Base-by-base conservation (phyloP, 2,888 invertebrate species). In the Schizaphis graminum region DNA sequence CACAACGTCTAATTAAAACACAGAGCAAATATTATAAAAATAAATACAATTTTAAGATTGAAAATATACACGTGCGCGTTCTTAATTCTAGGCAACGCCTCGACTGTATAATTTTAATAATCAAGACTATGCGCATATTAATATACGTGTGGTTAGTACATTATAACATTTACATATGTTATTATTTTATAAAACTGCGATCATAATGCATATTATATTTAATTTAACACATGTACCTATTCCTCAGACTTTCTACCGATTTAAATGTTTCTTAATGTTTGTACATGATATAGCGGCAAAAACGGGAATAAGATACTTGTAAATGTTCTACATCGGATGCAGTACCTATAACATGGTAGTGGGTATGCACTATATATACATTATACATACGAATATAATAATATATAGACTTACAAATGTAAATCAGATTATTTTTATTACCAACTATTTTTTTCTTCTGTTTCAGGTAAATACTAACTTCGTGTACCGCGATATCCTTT, bases 11-110 rank as follows among this genome's bases (percentile, higher is more conserved):
- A 67, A 67, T 67, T 67, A 67, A 16, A 67, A 67, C 16, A n/a
- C 28, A 86, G 67, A 49, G 67, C n/a, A 90, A 90, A 90, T 86
- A 86, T 90, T n/a, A n/a, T n/a, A 49, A n/a, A 47, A 90, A 49
- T 44, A n/a, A 26, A 10, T 28, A 90, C n/a, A n/a, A n/a, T 56
- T 90, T 67, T n/a, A 24, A 21, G n/a, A 47, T 90, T 49, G 10
- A 21, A 21, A 90, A 67, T 49, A n/a, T 67, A 35, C 67, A 47
- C 47, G 35, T 49, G 67, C 49, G 35, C 67, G 47, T 41, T 61
- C 49, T 21, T 35, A n/a, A 67, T 90, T 24, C 47, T 41, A 11
- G 11, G 90, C 11, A 90, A 91, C 90, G 90, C 77, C 77, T 77
- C 24, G 35, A 77, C 77, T 47, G 49, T 90, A 47, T 90, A 89